A percentile compares a stretch with the other conserved stretches of the same genome.
These are phyloP conservation scores for Nemurella pictetii DNA, from an alignment of 2,888 invertebrate genomes.

Conservation along the genomic window DNA sequence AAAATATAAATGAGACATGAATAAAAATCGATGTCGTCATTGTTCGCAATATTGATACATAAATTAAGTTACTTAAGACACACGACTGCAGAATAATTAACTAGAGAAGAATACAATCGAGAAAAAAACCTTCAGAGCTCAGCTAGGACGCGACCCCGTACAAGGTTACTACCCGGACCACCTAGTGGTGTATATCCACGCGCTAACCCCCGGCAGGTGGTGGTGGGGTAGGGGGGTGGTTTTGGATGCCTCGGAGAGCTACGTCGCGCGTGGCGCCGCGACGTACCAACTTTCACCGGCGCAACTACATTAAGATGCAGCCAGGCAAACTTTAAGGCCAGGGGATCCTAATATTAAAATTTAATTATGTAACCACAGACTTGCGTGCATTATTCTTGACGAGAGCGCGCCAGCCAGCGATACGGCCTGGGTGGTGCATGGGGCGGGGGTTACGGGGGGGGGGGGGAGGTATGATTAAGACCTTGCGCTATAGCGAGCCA, in stretches of 20 bases:
- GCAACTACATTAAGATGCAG: slow-evolving; percentile 36
- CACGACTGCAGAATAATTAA: too few relatives aligned
- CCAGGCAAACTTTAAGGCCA: slow-evolving; percentile 31
- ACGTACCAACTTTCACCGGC: slow-evolving; percentile 27
- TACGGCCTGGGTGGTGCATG: background rate
- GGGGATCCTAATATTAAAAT: slow-evolving; percentile 36
- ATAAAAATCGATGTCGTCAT: too few relatives aligned
- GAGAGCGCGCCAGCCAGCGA: background rate
- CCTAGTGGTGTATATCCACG: background rate
- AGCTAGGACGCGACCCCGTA: background rate
- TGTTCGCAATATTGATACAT: too few relatives aligned
- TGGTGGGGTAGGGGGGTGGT: background rate
- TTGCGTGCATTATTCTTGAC: slow-evolving; percentile 31
- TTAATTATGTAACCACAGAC: slow-evolving; percentile 36
- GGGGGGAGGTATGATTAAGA: background rate
- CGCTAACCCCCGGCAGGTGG: background rate
- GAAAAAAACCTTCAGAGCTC: background rate
- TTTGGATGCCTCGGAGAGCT: background rate
- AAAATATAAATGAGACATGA: too few relatives aligned
- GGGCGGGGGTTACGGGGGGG: slow-evolving; percentile 8
- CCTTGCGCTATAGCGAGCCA: too few relatives aligned
- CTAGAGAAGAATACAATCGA: background rate
- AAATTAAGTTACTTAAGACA: too few relatives aligned
- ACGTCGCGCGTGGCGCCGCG: background rate
- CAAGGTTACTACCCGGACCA: background rate